Conservation (phyloP, 2,113 vertebrate genomes). For the Laticauda colubrina region DNA sequence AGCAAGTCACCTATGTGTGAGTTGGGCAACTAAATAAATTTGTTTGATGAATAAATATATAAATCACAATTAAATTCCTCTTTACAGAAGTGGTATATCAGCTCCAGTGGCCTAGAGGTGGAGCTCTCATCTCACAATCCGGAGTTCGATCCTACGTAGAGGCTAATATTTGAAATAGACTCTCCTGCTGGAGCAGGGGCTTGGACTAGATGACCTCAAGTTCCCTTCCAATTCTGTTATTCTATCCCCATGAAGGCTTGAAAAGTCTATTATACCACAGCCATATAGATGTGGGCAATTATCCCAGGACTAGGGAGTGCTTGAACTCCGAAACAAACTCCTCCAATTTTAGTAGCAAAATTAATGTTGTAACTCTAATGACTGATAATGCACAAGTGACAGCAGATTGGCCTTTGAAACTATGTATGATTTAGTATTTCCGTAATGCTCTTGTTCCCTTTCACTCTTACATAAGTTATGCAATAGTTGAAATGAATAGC, state of each 20-base stretch:
- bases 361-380: slow-evolving; percentile 5
- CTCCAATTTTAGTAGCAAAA: not conserved
- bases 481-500: not conserved
- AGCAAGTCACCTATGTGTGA: not conserved
- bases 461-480: not conserved
- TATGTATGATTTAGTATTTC: not conserved
- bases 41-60: not conserved
- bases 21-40: not conserved
- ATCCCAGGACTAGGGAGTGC: not conserved
- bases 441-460: not conserved
- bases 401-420: not conserved
- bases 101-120: too few relatives aligned
- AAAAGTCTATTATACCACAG: not conserved
- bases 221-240: too few relatives aligned
- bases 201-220: too few relatives aligned
- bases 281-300: not conserved
- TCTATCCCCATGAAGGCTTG: not conserved
- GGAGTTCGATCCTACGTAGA: too few relatives aligned
- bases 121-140: too few relatives aligned
- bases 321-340: not conserved
- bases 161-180: too few relatives aligned
- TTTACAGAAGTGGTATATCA: too few relatives aligned
- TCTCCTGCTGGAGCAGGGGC: too few relatives aligned
- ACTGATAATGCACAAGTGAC: not conserved
- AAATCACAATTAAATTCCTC: not conserved